Conservation (phyloP, 1,140 invertebrate genomes). For the Cataglyphis hispanica region DNA sequence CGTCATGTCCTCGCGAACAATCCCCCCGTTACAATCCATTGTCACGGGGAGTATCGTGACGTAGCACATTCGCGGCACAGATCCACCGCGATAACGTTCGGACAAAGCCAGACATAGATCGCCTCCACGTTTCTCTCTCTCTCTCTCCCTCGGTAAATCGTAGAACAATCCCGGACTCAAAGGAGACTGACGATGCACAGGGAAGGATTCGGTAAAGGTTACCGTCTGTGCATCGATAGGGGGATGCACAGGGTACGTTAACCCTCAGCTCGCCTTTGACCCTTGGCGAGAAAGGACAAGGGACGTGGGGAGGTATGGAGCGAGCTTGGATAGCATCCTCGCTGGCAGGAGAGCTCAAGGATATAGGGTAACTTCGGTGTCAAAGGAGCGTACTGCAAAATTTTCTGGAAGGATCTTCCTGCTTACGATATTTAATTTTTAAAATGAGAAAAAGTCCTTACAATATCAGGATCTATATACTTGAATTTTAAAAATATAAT, state of each 20-base stretch:
- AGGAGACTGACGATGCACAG: background rate
- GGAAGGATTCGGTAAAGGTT: slow-evolving; percentile 43
- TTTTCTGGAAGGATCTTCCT: background rate
- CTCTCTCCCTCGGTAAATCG: slow-evolving; percentile 15
- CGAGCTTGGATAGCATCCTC: slow-evolving; percentile 44
- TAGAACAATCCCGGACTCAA: slow-evolving; percentile 45
- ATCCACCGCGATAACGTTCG: slow-evolving; percentile 33
- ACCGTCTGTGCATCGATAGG: slow-evolving; percentile 27
- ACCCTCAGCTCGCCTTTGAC: slow-evolving; percentile 47
- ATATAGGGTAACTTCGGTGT: slow-evolving; percentile 33
- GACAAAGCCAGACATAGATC: slow-evolving; percentile 38
- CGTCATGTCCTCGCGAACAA: slow-evolving; percentile 14
- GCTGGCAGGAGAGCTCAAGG: slow-evolving; percentile 20
- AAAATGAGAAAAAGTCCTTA: background rate
- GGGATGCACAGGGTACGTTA: slow-evolving; percentile 36
- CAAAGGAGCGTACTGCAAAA: slow-evolving; percentile 26
- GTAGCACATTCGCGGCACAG: background rate
- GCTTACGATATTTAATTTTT: background rate
- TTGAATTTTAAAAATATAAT: background rate
- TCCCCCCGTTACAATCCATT: slow-evolving; percentile 26
- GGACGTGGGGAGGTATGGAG: background rate
- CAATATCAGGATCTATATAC: background rate
- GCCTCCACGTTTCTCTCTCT: background rate
- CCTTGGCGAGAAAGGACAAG: slow-evolving; percentile 25
- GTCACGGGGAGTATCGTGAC: slow-evolving; percentile 46